Percentiles rank a stretch among this genome's conserved stretches.
These are phyloP conservation scores for Sialia sialis DNA, from an alignment of 2,113 vertebrate species.

Conservation along the genomic window DNA sequence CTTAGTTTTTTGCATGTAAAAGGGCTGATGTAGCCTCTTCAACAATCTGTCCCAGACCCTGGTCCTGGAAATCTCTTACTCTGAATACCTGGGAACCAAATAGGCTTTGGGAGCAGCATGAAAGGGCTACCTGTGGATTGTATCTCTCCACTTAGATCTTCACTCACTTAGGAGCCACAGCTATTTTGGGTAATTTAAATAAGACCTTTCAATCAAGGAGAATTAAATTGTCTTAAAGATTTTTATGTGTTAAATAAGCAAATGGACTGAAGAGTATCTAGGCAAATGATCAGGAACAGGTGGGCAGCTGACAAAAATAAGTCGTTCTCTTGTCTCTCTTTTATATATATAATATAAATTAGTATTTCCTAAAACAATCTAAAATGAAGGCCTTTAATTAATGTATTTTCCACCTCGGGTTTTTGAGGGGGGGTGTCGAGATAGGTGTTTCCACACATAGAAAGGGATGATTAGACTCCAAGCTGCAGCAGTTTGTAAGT, in stretches of 20 bases:
- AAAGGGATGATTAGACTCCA: background rate
- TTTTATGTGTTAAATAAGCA: background rate
- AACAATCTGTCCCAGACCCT: background rate
- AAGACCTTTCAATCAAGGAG: background rate
- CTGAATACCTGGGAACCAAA: background rate
- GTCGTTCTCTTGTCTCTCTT: background rate
- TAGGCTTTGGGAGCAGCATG: background rate
- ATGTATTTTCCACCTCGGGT: background rate
- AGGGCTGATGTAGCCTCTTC: background rate
- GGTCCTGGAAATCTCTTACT: background rate
- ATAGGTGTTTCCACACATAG: background rate
- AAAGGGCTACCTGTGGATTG: background rate
- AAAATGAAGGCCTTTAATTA: background rate
- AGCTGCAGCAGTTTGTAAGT: background rate
- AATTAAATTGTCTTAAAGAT: background rate
- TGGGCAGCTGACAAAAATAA: background rate
- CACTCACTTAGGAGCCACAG: background rate
- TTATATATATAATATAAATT: background rate
- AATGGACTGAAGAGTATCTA: background rate
- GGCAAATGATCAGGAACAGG: background rate
- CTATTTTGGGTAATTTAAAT: background rate
- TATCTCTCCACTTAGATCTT: background rate
- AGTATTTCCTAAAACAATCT: background rate
- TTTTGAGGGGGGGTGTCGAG: fast-evolving
- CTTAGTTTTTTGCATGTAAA: background rate